Conservation (phyloP, 2,113 vertebrate genomes). For the Colius striatus region DNA sequence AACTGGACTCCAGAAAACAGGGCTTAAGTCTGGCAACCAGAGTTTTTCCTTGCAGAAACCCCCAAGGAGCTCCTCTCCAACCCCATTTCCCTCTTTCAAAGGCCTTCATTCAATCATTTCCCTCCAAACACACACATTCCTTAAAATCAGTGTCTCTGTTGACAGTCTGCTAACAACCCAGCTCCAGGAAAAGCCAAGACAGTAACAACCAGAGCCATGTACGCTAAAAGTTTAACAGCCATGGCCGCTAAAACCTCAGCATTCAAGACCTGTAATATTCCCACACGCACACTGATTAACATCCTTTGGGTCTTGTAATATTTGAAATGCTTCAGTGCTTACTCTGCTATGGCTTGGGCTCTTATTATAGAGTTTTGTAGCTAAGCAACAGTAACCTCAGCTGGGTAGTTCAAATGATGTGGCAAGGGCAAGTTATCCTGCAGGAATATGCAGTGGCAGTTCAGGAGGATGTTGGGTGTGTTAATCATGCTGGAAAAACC, state of each 20-base stretch:
- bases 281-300: background rate
- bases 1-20: background rate
- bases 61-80: background rate
- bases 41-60: background rate
- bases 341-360: background rate
- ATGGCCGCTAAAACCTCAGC: background rate
- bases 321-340: background rate
- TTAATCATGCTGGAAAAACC: background rate
- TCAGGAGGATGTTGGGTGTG: background rate
- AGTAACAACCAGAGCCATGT: background rate
- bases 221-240: background rate
- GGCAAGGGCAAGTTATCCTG: background rate
- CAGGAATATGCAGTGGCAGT: background rate
- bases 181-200: background rate
- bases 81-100: background rate
- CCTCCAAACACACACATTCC: background rate
- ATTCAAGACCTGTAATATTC: background rate
- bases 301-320: background rate
- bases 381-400: conserved; percentile 32
- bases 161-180: background rate
- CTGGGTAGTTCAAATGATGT: background rate
- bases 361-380: background rate
- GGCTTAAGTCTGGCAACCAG: background rate
- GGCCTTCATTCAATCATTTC: background rate
- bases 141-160: background rate